A percentile compares a stretch with the other conserved stretches of the same genome.
phyloP scores from a whole-genome alignment of 2,797 vertebrate genomes.

The Danio kyathit region DNA sequence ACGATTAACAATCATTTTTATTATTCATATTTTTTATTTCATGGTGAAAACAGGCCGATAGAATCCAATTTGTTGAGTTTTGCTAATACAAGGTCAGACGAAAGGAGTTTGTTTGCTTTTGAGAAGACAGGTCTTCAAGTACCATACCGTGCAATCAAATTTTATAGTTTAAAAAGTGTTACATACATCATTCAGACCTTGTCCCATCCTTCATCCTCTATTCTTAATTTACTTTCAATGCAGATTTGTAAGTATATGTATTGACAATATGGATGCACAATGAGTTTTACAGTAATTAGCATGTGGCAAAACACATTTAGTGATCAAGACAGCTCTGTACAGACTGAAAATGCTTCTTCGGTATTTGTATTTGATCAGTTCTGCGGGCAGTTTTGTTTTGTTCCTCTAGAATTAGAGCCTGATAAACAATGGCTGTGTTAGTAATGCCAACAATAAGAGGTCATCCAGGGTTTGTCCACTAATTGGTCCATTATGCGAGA shows the following conservation, averaged over 20 bases:
- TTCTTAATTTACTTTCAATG: neutral
- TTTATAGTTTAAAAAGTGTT: too few relatives aligned
- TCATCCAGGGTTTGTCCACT: slow-evolving; percentile 66
- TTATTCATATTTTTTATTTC: too few relatives aligned
- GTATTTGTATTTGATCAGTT: slow-evolving; percentile 5
- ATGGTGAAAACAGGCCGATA: too few relatives aligned
- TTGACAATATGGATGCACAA: neutral
- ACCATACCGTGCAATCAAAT: too few relatives aligned
- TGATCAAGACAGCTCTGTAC: neutral
- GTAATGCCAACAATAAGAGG: slow-evolving; percentile 46
- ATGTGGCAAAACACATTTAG: neutral
- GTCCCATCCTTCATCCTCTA: neutral
- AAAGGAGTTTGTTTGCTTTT: too few relatives aligned
- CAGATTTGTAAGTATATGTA: neutral
- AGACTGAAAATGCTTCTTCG: slow-evolving; percentile 1
- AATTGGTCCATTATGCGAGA: slow-evolving; percentile 72
- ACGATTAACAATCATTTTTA: too few relatives aligned
- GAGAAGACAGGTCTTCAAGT: too few relatives aligned
- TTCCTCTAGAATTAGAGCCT: neutral
- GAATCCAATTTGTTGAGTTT: too few relatives aligned
- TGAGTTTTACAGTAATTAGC: neutral
- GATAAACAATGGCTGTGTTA: slow-evolving; percentile 43
- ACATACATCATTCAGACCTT: neutral
- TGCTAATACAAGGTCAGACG: too few relatives aligned
- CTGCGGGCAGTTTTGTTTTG: neutral